Evolutionary conservation across 2,113 vertebrate species (phyloP).

Genomic region (Mormyrus lacerda): DNA sequence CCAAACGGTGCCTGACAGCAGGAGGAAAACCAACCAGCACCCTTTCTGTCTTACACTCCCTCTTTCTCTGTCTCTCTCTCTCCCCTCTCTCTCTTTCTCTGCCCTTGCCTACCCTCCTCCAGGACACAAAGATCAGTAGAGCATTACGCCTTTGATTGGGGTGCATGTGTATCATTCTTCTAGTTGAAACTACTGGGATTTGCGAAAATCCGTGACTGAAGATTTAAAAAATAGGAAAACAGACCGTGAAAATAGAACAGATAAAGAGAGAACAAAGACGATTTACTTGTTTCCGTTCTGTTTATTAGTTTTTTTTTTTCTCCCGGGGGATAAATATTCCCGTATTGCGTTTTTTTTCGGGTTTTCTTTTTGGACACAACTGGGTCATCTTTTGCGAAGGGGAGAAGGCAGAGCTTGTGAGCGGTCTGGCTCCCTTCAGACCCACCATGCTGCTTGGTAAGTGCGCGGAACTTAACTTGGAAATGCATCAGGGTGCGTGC

Average conservation of each 20-base stretch:
- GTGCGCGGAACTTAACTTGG: slow-evolving; percentile 1
- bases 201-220: slow-evolving; percentile 13
- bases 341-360: slow-evolving; percentile 16
- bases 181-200: slow-evolving; percentile 33
- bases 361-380: not conserved
- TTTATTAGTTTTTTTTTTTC: slow-evolving; percentile 14
- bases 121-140: slow-evolving; percentile 38
- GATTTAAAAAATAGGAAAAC: slow-evolving; percentile 9
- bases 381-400: not conserved
- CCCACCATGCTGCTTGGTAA: slow-evolving; percentile 20
- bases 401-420: not conserved
- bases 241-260: slow-evolving; percentile 10
- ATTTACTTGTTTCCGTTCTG: slow-evolving; percentile 6
- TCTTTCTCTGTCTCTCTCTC: not conserved
- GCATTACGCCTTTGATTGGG: slow-evolving; percentile 43
- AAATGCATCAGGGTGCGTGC: not conserved
- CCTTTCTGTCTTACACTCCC: not conserved
- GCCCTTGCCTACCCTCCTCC: slow-evolving; percentile 54
- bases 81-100: not conserved
- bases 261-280: slow-evolving; percentile 10
- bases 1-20: slow-evolving; percentile 31
- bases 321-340: slow-evolving; percentile 25
- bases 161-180: slow-evolving; percentile 42
- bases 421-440: not conserved
- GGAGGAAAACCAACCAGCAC: not conserved